These are phyloP conservation scores for Ondatra zibethicus DNA, from an alignment of 2,113 vertebrate genomes.

Conservation along the genomic window DNA sequence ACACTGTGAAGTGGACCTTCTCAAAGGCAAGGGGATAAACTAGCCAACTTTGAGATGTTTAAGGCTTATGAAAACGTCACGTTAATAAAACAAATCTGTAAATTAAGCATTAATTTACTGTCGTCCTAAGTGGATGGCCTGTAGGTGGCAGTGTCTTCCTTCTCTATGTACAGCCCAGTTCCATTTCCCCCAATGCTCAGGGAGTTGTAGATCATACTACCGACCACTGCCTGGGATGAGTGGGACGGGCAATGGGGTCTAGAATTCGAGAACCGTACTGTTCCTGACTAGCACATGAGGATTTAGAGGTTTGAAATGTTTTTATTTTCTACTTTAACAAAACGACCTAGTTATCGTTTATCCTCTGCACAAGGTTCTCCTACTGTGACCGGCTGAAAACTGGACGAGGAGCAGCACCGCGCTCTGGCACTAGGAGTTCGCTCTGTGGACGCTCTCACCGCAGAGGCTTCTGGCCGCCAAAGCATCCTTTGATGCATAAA, in stretches of 20 bases:
- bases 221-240: background rate
- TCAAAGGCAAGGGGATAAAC: conserved; percentile 1
- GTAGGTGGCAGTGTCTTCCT: conserved; percentile 81
- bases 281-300: background rate
- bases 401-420: background rate
- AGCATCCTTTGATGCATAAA: conserved; percentile 24
- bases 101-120: conserved; percentile 61
- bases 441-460: background rate
- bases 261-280: background rate
- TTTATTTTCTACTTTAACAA: background rate
- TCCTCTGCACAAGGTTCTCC: conserved; percentile 13
- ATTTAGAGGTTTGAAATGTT: background rate
- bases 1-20: conserved; percentile 42
- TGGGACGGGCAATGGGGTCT: background rate
- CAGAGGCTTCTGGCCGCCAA: background rate
- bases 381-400: background rate
- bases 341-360: background rate
- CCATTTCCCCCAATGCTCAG: background rate
- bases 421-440: background rate
- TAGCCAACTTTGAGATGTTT: conserved; percentile 45
- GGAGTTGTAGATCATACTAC: background rate
- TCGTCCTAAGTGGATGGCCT: conserved; percentile 45
- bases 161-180: conserved; percentile 10
- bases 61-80: conserved; percentile 59
- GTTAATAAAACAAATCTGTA: conserved; percentile 57